A percentile compares a stretch with the other conserved stretches of the same genome.
These are phyloP conservation scores for Lamellibrachia columna DNA, from an alignment of 2,888 invertebrate species.

Conservation along the genomic window DNA sequence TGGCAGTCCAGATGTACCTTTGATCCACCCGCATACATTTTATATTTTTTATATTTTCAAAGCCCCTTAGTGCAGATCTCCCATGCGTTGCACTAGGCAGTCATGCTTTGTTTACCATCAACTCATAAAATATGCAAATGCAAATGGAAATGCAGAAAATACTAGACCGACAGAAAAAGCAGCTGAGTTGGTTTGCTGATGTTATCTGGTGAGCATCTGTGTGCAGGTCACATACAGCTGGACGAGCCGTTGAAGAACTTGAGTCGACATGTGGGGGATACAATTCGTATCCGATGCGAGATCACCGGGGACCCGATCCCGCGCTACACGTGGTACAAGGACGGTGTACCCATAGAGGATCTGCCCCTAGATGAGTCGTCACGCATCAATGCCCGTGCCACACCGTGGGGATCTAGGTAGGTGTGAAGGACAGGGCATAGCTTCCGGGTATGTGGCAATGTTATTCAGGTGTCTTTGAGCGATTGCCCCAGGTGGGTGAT, in stretches of 20 bases:
- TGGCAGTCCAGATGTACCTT: no score
- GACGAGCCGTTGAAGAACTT: constrained; percentile 70
- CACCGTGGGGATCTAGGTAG: constrained; percentile 61
- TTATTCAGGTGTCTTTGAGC: not conserved
- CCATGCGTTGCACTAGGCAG: not conserved
- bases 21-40: no score
- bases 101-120: not conserved
- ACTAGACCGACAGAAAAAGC: not conserved
- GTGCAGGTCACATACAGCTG: constrained; percentile 70
- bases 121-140: constrained; percentile 10
- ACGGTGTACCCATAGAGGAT: constrained; percentile 69
- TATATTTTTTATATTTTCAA: no score
- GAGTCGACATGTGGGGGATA: constrained; percentile 69
- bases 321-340: constrained; percentile 74
- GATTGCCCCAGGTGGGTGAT: not conserved
- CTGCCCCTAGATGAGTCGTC: constrained; percentile 64
- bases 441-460: not conserved
- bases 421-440: not conserved
- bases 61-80: not conserved
- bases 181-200: not conserved
- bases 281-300: constrained; percentile 74
- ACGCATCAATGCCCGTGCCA: constrained; percentile 62
- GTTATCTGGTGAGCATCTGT: not conserved
- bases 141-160: not conserved
- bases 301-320: constrained; percentile 73